Conservation (phyloP, 2,888 invertebrate species). For the Cheilosia pagana region DNA sequence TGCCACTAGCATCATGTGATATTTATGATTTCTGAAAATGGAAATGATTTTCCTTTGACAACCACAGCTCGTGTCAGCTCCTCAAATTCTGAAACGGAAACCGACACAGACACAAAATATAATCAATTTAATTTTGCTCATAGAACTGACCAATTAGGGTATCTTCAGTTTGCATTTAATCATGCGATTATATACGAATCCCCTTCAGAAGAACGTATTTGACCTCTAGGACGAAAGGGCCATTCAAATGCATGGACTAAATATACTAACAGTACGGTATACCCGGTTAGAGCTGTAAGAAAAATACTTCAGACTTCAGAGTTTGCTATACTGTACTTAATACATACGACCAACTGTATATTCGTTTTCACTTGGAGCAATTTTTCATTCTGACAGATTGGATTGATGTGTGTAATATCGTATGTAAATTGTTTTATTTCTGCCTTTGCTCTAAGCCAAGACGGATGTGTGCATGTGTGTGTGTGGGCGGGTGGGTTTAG, state of each 20-base stretch:
- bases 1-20: conserved; percentile 18
- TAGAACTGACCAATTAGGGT: conserved; percentile 43
- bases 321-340: conserved; percentile 33
- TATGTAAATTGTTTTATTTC: conserved; percentile 78
- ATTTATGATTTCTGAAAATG: conserved; percentile 22
- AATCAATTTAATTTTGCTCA: conserved; percentile 63
- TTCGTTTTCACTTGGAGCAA: conserved; percentile 65
- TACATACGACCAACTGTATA: conserved; percentile 23
- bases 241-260: conserved; percentile 39
- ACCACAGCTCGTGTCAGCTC: not conserved
- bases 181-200: conserved; percentile 45
- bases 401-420: conserved; percentile 77
- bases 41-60: conserved; percentile 24
- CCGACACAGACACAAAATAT: not conserved
- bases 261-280: conserved; percentile 19
- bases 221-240: not conserved
- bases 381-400: conserved; percentile 78
- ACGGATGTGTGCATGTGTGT: conserved; percentile 5
- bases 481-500: conserved; percentile 20
- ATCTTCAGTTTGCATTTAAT: conserved; percentile 61
- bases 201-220: conserved; percentile 29
- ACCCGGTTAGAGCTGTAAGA: conserved; percentile 22
- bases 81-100: not conserved
- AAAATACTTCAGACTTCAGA: conserved; percentile 28
- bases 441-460: conserved; percentile 28